Conservation (phyloP, 2,888 invertebrate species). For the Catocala nupta region DNA sequence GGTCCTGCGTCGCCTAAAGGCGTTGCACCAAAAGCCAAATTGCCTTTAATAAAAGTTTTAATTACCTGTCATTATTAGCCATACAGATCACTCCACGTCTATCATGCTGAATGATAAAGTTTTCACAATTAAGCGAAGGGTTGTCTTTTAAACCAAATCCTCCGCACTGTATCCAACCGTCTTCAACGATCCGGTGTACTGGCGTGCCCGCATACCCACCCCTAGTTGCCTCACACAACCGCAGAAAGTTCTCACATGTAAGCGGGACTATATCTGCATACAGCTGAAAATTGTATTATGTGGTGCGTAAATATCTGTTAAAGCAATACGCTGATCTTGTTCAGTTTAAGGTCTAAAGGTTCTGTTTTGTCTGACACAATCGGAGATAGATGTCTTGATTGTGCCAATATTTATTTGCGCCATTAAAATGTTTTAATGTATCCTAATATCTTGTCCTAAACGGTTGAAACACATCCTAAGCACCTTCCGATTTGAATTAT, state of each 20-base stretch:
- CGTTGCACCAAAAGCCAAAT: no score
- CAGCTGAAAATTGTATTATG: slow-evolving; percentile 71
- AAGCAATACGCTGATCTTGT: no score
- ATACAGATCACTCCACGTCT: slow-evolving; percentile 91
- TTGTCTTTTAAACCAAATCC: slow-evolving; percentile 75
- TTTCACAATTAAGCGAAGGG: slow-evolving; percentile 87
- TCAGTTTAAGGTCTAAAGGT: no score
- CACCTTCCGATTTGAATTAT: no score
- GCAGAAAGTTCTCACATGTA: slow-evolving; percentile 87
- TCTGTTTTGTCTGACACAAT: no score
- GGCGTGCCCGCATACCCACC: slow-evolving; percentile 86
- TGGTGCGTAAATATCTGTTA: no score
- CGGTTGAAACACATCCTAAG: no score
- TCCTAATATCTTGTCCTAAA: no score
- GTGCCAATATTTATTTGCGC: no score
- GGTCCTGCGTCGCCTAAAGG: no score
- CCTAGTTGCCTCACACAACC: slow-evolving; percentile 78
- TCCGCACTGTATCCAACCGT: slow-evolving; percentile 91
- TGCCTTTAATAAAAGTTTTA: neutral
- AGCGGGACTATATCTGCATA: slow-evolving; percentile 87
- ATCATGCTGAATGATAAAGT: slow-evolving; percentile 89
- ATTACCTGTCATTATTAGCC: slow-evolving; percentile 89
- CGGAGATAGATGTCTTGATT: no score
- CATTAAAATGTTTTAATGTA: no score
- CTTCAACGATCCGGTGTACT: slow-evolving; percentile 89